These are phyloP conservation scores for Melanostigma gelatinosum DNA, from an alignment of 2,113 vertebrate species.

Conservation along the genomic window DNA sequence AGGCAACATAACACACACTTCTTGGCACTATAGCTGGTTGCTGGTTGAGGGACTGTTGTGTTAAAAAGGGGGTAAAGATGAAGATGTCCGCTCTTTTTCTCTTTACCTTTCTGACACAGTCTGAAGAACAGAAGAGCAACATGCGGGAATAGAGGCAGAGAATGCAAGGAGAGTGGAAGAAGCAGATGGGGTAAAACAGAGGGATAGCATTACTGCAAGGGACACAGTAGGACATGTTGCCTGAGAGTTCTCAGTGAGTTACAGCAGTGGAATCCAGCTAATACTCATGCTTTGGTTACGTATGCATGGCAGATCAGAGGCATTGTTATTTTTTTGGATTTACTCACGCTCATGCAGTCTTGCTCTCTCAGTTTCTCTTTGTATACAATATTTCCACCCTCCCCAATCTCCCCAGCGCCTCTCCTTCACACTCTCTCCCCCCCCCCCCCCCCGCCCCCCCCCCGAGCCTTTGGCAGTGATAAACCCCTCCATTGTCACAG, in stretches of 20 bases:
- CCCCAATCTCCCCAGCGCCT: conserved; percentile 19
- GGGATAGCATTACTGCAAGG: conserved; percentile 42
- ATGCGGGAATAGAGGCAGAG: too few species aligned
- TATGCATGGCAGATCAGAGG: conserved; percentile 44
- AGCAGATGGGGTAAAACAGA: conserved; percentile 26
- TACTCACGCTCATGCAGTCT: conserved; percentile 28
- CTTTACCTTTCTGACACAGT: conserved; percentile 26
- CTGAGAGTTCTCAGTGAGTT: conserved; percentile 56
- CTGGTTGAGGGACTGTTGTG: background rate
- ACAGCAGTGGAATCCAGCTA: conserved; percentile 47
- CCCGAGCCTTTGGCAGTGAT: conserved; percentile 60
- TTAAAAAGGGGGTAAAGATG: conserved; percentile 16
- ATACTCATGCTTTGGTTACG: conserved; percentile 38
- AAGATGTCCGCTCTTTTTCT: conserved; percentile 34
- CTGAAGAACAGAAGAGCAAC: conserved; percentile 1
- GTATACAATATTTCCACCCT: conserved; percentile 19
- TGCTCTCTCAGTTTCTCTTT: conserved; percentile 43
- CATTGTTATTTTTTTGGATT: conserved; percentile 16
- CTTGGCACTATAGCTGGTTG: background rate
- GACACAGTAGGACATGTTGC: conserved; percentile 46
- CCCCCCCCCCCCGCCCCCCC: conserved; percentile 8
- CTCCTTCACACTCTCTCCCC: background rate
- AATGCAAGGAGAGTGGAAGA: conserved; percentile 1
- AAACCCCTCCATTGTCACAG: conserved; percentile 73
- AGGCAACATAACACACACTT: background rate